Conservation (phyloP, 2,888 invertebrate genomes). For the Anarsia innoxiella region DNA sequence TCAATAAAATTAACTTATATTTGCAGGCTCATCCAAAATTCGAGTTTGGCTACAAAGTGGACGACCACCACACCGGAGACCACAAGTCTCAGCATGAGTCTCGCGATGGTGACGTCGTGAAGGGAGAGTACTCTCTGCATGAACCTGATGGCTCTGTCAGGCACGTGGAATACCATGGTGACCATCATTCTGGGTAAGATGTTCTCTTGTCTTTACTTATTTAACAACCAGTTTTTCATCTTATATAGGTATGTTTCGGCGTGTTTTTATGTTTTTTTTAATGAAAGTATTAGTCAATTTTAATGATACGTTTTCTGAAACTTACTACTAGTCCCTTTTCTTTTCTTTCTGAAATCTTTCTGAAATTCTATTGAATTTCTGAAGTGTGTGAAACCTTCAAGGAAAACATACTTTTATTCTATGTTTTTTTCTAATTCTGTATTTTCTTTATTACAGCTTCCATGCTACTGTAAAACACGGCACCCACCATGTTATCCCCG, state of each 20-base stretch:
- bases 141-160: conserved; percentile 70
- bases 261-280: too few relatives aligned
- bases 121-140: conserved; percentile 48
- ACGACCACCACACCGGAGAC: conserved; percentile 68
- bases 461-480: conserved; percentile 59
- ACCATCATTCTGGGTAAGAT: conserved; percentile 53
- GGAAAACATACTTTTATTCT: too few relatives aligned
- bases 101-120: conserved; percentile 56
- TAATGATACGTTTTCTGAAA: too few relatives aligned
- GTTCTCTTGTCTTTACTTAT: too few relatives aligned
- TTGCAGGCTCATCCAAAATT: conserved; percentile 48
- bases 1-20: background rate
- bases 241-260: too few relatives aligned
- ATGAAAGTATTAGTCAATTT: too few relatives aligned
- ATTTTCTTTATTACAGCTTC: conserved; percentile 40
- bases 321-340: too few relatives aligned
- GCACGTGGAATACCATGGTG: conserved; percentile 68
- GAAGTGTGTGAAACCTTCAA: too few relatives aligned
- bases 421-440: too few relatives aligned
- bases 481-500: conserved; percentile 53
- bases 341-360: too few relatives aligned
- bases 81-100: conserved; percentile 60
- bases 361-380: too few relatives aligned
- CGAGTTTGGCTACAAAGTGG: conserved; percentile 47
- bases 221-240: too few relatives aligned